phyloP scores from a whole-genome alignment of 2,797 vertebrate species.

The Trematomus bernacchii region DNA sequence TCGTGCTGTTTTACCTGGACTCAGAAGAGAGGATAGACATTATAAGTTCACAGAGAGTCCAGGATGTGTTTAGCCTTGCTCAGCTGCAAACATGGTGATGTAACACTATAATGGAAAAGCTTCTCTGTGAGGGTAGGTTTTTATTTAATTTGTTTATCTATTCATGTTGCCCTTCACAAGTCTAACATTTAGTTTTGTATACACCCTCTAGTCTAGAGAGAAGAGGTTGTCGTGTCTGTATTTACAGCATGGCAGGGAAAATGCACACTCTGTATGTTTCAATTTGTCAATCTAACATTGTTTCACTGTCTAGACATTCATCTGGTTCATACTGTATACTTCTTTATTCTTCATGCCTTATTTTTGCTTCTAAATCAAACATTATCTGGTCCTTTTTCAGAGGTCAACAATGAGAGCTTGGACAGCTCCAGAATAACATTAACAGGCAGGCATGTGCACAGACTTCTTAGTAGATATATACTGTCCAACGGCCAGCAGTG shows the following conservation, averaged over 20 bases:
- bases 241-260: background rate
- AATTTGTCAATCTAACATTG: background rate
- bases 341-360: background rate
- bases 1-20: too few species aligned
- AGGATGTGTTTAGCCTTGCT: slow-evolving; percentile 3
- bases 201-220: background rate
- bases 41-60: background rate
- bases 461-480: slow-evolving; percentile 7
- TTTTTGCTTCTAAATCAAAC: slow-evolving; percentile 22
- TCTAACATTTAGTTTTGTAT: too few species aligned
- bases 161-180: background rate
- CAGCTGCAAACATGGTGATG: background rate
- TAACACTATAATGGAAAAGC: slow-evolving; percentile 2
- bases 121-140: slow-evolving; percentile 3
- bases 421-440: slow-evolving; percentile 33
- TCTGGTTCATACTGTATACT: slow-evolving; percentile 1
- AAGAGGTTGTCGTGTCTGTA: background rate
- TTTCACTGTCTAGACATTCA: slow-evolving; percentile 36
- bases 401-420: slow-evolving; percentile 20
- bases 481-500: background rate
- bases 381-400: slow-evolving; percentile 13
- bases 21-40: background rate
- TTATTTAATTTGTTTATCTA: background rate
- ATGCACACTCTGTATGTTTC: background rate
- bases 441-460: slow-evolving; percentile 12